phyloP scores from a whole-genome alignment of 2,797 vertebrate species.

The Crax fasciolata region DNA sequence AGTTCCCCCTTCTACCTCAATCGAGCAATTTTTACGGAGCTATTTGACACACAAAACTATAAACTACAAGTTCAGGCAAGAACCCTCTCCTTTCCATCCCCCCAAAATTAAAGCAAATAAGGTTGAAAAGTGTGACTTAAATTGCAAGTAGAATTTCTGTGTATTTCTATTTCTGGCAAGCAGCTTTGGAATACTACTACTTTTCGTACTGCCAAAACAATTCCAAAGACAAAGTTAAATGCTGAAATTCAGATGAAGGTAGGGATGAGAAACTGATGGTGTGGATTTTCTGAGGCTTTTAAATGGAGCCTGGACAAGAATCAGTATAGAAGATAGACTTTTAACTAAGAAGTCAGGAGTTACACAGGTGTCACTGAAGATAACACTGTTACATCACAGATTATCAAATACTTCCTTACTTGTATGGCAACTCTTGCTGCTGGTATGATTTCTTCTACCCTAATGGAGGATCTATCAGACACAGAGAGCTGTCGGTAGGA shows the following conservation, averaged over 20 bases:
- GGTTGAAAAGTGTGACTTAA: not conserved
- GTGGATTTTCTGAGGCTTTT: not conserved
- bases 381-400: fast-evolving
- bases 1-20: not conserved
- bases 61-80: not conserved
- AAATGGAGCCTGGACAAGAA: not conserved
- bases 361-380: not conserved
- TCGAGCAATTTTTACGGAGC: not conserved
- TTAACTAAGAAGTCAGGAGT: not conserved
- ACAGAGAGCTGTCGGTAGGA: constrained; percentile 96
- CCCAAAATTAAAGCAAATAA: not conserved
- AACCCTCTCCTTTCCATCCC: not conserved
- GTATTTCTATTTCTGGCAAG: not conserved
- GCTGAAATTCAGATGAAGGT: not conserved
- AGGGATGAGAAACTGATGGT: fast-evolving
- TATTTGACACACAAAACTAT: not conserved
- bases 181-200: not conserved
- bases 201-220: not conserved
- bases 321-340: not conserved
- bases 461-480: constrained; percentile 96
- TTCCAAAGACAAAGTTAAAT: not conserved
- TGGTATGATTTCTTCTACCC: constrained; percentile 98
- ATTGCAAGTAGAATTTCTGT: not conserved
- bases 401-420: constrained; percentile 75
- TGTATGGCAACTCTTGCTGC: constrained; percentile 98